These are phyloP conservation scores for Microlaimidae sp. DNA, from an alignment of 2,888 invertebrate species.

Conservation along the genomic window DNA sequence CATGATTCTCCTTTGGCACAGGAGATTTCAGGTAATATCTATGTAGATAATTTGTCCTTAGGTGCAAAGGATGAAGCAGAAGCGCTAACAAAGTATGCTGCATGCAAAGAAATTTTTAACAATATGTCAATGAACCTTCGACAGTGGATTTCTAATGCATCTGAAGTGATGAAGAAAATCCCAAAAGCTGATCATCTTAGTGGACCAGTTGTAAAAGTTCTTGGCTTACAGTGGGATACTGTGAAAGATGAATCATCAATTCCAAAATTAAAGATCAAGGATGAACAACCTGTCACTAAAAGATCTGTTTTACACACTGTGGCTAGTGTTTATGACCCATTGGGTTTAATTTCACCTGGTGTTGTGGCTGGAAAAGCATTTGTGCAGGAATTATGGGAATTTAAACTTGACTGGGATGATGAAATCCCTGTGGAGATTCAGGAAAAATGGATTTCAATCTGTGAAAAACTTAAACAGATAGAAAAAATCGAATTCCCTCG, in stretches of 20 bases:
- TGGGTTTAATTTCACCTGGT: too few species aligned
- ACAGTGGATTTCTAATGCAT: background rate
- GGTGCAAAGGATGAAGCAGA: background rate
- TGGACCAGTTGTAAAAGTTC: background rate
- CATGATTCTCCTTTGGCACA: too few species aligned
- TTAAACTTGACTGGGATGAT: conserved; percentile 7
- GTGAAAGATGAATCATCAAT: too few species aligned
- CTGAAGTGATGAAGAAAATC: background rate
- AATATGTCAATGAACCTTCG: background rate
- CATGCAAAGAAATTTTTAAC: background rate
- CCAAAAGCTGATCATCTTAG: background rate
- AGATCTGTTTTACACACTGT: too few species aligned
- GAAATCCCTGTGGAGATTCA: background rate
- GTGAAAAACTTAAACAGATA: background rate
- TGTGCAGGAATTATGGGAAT: conserved; percentile 3
- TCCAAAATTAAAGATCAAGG: too few species aligned
- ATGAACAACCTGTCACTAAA: background rate
- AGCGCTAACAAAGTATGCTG: background rate
- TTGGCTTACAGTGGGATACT: background rate
- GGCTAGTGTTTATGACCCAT: conserved; percentile 4
- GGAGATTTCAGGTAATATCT: too few species aligned
- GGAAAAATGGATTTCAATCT: background rate
- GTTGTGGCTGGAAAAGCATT: too few species aligned
- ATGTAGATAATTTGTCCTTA: too few species aligned
- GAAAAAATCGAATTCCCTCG: too few species aligned